Percentiles rank a stretch among this genome's conserved stretches.
These are phyloP conservation scores for Chauna torquata DNA, from an alignment of 2,113 vertebrate genomes.

Conservation along the genomic window DNA sequence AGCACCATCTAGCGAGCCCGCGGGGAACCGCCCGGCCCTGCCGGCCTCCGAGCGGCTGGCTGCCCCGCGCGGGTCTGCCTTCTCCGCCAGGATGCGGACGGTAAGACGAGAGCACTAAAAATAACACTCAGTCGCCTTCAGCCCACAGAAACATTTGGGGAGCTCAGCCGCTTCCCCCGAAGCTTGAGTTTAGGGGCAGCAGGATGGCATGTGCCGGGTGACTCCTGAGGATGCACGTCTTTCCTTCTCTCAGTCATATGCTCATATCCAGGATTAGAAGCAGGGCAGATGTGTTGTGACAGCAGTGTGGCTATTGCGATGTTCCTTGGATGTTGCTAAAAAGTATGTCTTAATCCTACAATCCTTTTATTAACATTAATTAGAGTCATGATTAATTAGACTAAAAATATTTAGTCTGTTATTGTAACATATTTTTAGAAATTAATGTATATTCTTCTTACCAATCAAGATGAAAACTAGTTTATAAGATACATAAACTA, in stretches of 20 bases:
- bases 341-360: background rate
- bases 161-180: background rate
- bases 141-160: background rate
- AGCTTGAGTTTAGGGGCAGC: background rate
- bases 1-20: constrained; percentile 17
- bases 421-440: background rate
- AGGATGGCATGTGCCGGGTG: background rate
- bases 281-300: background rate
- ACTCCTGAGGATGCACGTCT: background rate
- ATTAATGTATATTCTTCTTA: background rate
- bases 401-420: background rate
- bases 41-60: accelerated
- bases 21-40: background rate
- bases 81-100: background rate
- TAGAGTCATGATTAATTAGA: background rate
- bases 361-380: background rate
- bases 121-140: accelerated
- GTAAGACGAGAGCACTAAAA: accelerated
- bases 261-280: background rate
- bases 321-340: background rate
- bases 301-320: accelerated
- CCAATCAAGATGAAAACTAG: background rate
- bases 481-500: background rate
- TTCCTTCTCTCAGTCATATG: background rate
- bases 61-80: background rate